Evolutionary conservation across 2,797 vertebrate species (phyloP), one percentile per base, ranked within the genome.

Genomic region (Protosalanx chinensis): DNA sequence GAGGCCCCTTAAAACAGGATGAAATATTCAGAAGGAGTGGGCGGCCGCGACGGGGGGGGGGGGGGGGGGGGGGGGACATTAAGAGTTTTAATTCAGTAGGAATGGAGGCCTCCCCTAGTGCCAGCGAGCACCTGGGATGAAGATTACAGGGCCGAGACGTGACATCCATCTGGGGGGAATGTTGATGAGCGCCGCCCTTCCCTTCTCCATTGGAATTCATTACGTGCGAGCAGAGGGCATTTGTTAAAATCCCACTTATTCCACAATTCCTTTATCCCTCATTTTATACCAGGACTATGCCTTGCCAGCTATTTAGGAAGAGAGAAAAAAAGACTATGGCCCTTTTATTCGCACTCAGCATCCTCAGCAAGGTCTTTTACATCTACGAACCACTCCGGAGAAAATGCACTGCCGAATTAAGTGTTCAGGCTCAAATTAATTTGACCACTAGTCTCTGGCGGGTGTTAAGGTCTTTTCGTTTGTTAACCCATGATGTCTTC

Each of bases 121-220:
- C 67, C n/a, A 37, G 35, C 69, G 79, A 68, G 72, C 67, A 61
- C 37, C 64, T 68, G 58, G 33, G 35, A 35, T 75, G 62, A 32
- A 72, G 66, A 73, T 73, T 69, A 71, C 79, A 71, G 32, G 13
- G 33, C 58, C 67, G 51, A 62, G 62, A 5, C 67, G 64, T 70
- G 56, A 65, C 70, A 62, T 72, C 60, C n/a, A 4, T 33, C 51
- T 32, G 72, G 64, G 73, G 76, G 49, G n/a, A 46, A 76, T 61
- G 23, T 33, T 62, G 46, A 70, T 77, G 60, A 74, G 58, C 46
- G 29, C 33, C 77, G 46, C 74, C 67, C 53, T 72, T 72, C 30
- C 74, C 33, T 30, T 46, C 57, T 73, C 29, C 69, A 51, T 76
- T 74, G 63, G 29, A n/a, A 77, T 72, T 71, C 56, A 76, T 74